Evolutionary conservation across 1,140 invertebrate species (phyloP), one percentile per base, ranked within the genome.

Genomic region (Cyrtorhinus lividipennis): DNA sequence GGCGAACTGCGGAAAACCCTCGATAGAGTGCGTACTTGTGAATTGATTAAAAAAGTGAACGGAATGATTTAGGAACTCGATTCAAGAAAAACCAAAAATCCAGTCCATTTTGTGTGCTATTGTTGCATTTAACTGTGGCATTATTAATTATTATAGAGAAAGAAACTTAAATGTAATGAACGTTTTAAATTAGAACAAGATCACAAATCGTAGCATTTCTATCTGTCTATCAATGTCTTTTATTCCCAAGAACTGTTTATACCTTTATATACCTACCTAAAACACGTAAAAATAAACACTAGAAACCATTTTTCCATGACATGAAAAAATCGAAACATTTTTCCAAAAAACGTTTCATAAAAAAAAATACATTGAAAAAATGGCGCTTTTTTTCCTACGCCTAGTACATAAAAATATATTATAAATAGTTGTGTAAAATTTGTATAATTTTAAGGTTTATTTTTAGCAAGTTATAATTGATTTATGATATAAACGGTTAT

Each of bases 341-440:
- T 13, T 13, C 8, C 8, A 53, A 53, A 53, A 53, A 53, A 53
- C 10, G 20, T 22, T 22, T 53, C 5, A 8, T 13, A 53, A 53
- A 53, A 53, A 53, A 53, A 15, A 53, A 10, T 53, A 53, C 48
- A 15, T 10, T 53, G 48, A 53, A 53, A 53, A n/a, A 53, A 5
- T 20, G 48, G 48, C 48, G 48, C 48, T 53, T 53, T 53, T 53
- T 53, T 53, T 53, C 48, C 48, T 53, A 53, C 48, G 48, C 48
- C 12, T 53, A 53, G 48, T 53, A 53, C 48, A 22, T 53, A 53
- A 53, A 53, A 53, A 53, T 53, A 53, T 53, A 53, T 53, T 53
- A 53, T 53, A 53, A 53, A 53, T 53, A 53, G 48, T 53, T 53
- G 48, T 53, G 48, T 53, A 53, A 53, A 53, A 53, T 53, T 53